phyloP scores from a whole-genome alignment of 2,797 vertebrate genomes.

The Sebastes melanostomus region DNA sequence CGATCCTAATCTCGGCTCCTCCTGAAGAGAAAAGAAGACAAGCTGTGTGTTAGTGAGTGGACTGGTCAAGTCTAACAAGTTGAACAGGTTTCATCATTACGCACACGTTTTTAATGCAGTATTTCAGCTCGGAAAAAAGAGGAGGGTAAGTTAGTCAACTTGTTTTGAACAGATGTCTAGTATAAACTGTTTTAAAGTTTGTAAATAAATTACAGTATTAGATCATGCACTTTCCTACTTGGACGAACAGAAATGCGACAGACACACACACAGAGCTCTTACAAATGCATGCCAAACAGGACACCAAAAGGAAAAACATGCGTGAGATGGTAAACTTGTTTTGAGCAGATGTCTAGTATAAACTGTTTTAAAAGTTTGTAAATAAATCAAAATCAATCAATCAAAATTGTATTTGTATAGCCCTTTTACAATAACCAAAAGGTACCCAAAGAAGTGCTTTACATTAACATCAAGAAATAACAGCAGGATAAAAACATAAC shows the following conservation, averaged over 20 bases:
- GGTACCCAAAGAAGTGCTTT: too few relatives aligned
- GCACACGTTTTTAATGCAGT: background rate
- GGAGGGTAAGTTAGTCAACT: background rate
- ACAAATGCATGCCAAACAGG: conserved; percentile 57
- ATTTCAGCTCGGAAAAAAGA: background rate
- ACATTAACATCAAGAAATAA: too few relatives aligned
- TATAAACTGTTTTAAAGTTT: background rate
- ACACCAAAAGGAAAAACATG: conserved; percentile 63
- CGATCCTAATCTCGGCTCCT: conserved; percentile 98
- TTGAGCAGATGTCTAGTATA: background rate
- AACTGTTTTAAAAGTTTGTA: background rate
- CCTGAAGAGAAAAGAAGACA: conserved; percentile 81
- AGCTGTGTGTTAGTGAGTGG: conserved; percentile 35
- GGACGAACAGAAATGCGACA: conserved; percentile 73
- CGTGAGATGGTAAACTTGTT: background rate
- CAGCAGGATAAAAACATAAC: too few relatives aligned
- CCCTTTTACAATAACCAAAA: too few relatives aligned
- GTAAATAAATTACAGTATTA: background rate
- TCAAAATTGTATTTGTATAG: too few relatives aligned
- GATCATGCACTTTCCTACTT: conserved; percentile 85
- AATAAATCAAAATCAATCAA: background rate
- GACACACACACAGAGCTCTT: conserved; percentile 21
- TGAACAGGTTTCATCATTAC: conserved; percentile 23
- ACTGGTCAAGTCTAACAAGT: conserved; percentile 36
- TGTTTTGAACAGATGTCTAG: background rate